Percentiles rank a stretch among this genome's conserved stretches.
These are phyloP conservation scores for Ibycter americanus DNA, from an alignment of 2,797 vertebrate species.

Conservation along the genomic window DNA sequence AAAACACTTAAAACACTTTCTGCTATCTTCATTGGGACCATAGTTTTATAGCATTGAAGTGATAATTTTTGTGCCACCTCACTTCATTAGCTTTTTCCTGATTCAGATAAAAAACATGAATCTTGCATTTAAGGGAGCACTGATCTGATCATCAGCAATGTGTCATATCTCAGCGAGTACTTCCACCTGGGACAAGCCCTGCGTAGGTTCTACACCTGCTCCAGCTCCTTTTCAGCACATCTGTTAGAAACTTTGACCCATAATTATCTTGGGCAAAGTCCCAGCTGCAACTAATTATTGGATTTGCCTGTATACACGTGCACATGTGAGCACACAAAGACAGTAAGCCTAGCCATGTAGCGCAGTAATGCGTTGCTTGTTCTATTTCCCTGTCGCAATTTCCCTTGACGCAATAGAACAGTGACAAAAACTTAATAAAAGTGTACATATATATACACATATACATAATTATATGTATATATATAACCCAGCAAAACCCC, in stretches of 20 bases:
- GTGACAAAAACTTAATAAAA: not conserved
- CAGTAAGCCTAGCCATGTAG: not conserved
- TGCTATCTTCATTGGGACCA: not conserved
- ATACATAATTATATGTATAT: no score
- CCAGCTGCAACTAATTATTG: not conserved
- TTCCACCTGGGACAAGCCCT: not conserved
- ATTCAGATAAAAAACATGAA: not conserved
- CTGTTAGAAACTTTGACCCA: not conserved
- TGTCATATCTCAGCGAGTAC: not conserved
- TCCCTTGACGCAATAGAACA: not conserved
- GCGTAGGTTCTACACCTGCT: not conserved
- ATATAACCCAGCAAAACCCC: not conserved
- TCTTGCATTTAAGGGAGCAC: not conserved
- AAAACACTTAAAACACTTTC: not conserved
- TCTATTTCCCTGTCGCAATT: not conserved
- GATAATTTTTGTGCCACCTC: not conserved
- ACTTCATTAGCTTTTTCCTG: not conserved
- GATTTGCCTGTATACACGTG: not conserved
- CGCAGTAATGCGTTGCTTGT: accelerated
- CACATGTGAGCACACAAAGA: accelerated
- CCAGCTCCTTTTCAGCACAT: not conserved
- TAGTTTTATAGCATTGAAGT: not conserved
- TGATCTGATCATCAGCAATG: not conserved
- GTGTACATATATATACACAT: not conserved
- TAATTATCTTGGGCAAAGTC: not conserved